Evolutionary conservation across 2,888 invertebrate genomes (phyloP).

Genomic region (Ennomos fuscantarius): DNA sequence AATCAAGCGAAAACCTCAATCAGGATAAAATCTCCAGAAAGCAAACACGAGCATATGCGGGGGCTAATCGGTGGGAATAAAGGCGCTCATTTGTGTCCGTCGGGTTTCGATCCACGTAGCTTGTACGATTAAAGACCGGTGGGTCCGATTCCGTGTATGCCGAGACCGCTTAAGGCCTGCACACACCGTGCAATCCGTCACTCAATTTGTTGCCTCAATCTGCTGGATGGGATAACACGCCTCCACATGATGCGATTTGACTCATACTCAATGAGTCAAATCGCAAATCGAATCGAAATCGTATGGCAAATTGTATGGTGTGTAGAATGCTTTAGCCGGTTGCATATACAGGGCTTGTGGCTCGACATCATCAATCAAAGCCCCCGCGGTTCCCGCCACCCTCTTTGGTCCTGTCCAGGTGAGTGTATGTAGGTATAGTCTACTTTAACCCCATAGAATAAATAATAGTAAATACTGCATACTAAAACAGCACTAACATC

Average conservation of each 20-base stretch:
- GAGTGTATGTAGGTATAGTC: constrained; percentile 33
- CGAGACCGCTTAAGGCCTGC: background rate
- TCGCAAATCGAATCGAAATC: no score
- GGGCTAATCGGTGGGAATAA: constrained; percentile 39
- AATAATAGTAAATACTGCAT: no score
- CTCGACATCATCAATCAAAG: constrained; percentile 45
- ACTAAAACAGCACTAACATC: constrained; percentile 12
- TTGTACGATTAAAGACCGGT: constrained; percentile 65
- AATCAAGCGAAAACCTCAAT: constrained; percentile 42
- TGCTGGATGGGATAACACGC: no score
- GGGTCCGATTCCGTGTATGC: constrained; percentile 4
- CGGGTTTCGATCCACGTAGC: constrained; percentile 72
- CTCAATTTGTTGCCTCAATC: no score
- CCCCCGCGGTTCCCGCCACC: constrained; percentile 41
- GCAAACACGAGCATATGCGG: constrained; percentile 35
- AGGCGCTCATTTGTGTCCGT: constrained; percentile 47
- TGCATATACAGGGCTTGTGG: constrained; percentile 6
- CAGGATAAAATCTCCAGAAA: constrained; percentile 37
- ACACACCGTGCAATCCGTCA: no score
- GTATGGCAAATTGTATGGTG: no score
- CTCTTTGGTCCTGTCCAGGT: constrained; percentile 61
- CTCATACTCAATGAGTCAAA: no score
- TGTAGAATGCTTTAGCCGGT: no score
- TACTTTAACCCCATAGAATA: background rate
- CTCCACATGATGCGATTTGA: no score